Evolutionary conservation across 2,797 vertebrate species (phyloP), one percentile per base, ranked within the genome.

Genomic region (Dipus sagitta): DNA sequence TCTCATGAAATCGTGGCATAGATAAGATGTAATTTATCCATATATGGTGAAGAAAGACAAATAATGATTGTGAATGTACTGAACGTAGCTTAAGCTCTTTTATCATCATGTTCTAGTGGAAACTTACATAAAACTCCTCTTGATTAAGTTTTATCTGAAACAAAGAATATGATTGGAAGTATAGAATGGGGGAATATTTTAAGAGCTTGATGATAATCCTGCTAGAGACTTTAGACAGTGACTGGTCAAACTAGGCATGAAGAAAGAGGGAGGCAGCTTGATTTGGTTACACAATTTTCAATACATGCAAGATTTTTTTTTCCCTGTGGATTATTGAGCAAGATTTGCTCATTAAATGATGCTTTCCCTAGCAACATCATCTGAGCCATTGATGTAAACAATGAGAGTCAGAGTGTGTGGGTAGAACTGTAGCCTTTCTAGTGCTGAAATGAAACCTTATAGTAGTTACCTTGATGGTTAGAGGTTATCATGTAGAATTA

Each of bases 61-160:
- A 68, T 84, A 91, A 93, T 94, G 90, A 64, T 71, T 34, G 74
- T 67, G 58, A 88, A 91, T 93, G 62, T 86, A 60, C 65, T 82
- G 70, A 94, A 86, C 70, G 58, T 91, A 89, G 88, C 92, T 92
- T 64, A 79, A 94, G 70, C 83, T 89, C 47, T 92, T 92, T 93
- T 94, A 89, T 92, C 92, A 80, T 96, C 93, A 97, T 90, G 91
- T 95, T 75, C 71, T 88, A 97, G 62, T 92, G 75, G 95, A 93
- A 95, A 97, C 95, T 92, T 84, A 87, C 75, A 79, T 88, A 93
- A 96, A 97, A 88, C 75, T 88, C 83, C 64, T 92, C 93, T 91
- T 93, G 95, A 96, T 93, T 96, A 94, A 75, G 1, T 91, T 95
- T 83, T 93, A 24, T 71, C 87, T 4, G 67, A 87, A 97, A 96